Percentiles rank a stretch among this genome's conserved stretches.
phyloP scores from a whole-genome alignment of 2,797 vertebrate species.

The Myripristis jacobus region DNA sequence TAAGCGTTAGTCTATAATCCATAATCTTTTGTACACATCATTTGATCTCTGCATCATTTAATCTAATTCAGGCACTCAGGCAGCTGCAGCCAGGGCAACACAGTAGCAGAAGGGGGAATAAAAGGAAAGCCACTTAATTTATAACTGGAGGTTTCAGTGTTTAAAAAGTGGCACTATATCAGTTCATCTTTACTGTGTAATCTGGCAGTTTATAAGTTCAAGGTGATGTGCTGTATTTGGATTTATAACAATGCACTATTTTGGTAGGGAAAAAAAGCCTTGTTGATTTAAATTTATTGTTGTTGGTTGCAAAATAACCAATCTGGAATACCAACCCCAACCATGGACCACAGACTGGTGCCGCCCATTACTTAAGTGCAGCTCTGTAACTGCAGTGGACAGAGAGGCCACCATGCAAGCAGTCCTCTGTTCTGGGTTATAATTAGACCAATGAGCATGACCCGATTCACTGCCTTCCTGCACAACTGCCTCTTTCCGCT shows the following conservation, averaged over 20 bases:
- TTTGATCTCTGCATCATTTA: slow-evolving; percentile 42
- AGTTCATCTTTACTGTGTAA: background rate
- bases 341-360: slow-evolving; percentile 70
- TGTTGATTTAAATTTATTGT: slow-evolving; percentile 30
- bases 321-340: slow-evolving; percentile 48
- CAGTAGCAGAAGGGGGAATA: background rate
- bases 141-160: background rate
- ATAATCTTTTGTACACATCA: too few relatives aligned
- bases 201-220: slow-evolving; percentile 9
- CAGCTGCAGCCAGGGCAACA: slow-evolving; percentile 2
- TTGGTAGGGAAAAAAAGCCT: background rate
- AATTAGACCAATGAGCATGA: slow-evolving; percentile 76
- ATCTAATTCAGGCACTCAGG: slow-evolving; percentile 5
- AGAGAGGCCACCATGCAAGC: slow-evolving; percentile 56
- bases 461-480: slow-evolving; percentile 62
- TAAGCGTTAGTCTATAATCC: too few relatives aligned
- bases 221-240: background rate
- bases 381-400: slow-evolving; percentile 60
- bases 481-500: slow-evolving; percentile 56
- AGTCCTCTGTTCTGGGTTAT: slow-evolving; percentile 66
- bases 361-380: slow-evolving; percentile 75
- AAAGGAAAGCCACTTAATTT: slow-evolving; percentile 1
- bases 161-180: background rate
- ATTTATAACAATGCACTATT: background rate
- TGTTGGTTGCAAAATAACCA: slow-evolving; percentile 42